Base-by-base conservation (phyloP, 2,888 invertebrate genomes). In the Petrophora chlorosata region DNA sequence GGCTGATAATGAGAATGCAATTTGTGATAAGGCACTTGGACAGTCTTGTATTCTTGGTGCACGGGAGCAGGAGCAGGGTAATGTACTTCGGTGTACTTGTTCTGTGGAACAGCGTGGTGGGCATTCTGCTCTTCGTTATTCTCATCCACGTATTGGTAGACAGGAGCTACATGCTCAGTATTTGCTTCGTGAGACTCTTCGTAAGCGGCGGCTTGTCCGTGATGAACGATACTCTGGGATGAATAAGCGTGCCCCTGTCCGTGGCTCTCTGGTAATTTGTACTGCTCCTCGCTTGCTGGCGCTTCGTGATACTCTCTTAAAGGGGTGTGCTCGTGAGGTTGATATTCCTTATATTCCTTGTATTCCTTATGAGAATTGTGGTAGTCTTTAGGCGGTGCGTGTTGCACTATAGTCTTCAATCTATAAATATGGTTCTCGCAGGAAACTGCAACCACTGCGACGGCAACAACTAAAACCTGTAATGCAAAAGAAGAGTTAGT, bases 391-490 rank as follows among this genome's bases (percentile, higher is more conserved):
- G 70, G 65, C 5, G 74, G 69, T 46, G 80, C 79, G 44, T 72
- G 77, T 12, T 76, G 76, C n/a, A 65, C 45, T 8, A 70, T 56
- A 8, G 73, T 69, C 35, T 75, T 79, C 9, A 77, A 60, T 33
- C 61, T 62, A 52, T 83, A 82, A 8, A 78, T 50, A 36, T 54
- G 79, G 47, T 85, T 81, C 44, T 85, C 77, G 34, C 81, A 68
- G 9, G 68, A 61, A 23, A 68, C 73, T 5, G 70, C 65, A 26
- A 75, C 66, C 13, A 80, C 58, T 12, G 68, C 64, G 7, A 77
- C 56, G 23, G 73, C 69, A 36, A 85, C 50, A 53, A 85, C 59
- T 51, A 82, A 50, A 53, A 85, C 69, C 89, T 89, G 79, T 36
- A 82, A 81, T 47, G 35, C 19, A 25, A 43, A 32, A 39, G 42